These are phyloP conservation scores for Hyperoodon ampullatus DNA, from an alignment of 2,113 vertebrate genomes.

Conservation along the genomic window DNA sequence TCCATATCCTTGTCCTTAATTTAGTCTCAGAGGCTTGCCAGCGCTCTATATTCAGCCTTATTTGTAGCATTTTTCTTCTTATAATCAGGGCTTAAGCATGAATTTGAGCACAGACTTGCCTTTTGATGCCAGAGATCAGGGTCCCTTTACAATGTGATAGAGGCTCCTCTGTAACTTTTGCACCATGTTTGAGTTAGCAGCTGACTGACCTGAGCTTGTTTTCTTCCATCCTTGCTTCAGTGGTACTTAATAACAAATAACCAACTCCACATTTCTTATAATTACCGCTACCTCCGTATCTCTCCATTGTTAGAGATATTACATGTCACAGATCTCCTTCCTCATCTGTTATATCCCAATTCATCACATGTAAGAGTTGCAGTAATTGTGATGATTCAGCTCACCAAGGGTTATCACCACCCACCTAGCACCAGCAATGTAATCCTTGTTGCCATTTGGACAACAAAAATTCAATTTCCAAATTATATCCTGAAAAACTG, in stretches of 20 bases:
- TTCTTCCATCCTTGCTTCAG: not conserved
- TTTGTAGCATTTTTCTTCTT: not conserved
- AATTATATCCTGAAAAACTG: not conserved
- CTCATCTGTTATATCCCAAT: not conserved
- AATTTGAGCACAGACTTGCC: not conserved
- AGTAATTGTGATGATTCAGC: not conserved
- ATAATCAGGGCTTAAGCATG: not conserved
- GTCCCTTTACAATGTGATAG: not conserved
- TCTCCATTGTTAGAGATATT: not conserved
- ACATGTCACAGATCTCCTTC: not conserved
- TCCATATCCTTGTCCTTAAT: not conserved
- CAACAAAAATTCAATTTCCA: not conserved
- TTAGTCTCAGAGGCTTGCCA: not conserved
- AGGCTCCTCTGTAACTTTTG: not conserved
- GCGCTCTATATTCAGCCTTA: not conserved
- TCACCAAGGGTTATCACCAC: not conserved
- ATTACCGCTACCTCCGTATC: not conserved
- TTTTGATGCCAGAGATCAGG: not conserved
- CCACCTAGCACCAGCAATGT: not conserved
- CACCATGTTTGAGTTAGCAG: not conserved
- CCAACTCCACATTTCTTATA: not conserved
- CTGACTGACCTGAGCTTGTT: not conserved
- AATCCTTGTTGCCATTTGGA: not conserved
- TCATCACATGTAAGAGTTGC: not conserved
- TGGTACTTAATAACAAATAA: not conserved